Base-by-base conservation (phyloP, 2,888 invertebrate genomes). In the Sicus ferrugineus region DNA sequence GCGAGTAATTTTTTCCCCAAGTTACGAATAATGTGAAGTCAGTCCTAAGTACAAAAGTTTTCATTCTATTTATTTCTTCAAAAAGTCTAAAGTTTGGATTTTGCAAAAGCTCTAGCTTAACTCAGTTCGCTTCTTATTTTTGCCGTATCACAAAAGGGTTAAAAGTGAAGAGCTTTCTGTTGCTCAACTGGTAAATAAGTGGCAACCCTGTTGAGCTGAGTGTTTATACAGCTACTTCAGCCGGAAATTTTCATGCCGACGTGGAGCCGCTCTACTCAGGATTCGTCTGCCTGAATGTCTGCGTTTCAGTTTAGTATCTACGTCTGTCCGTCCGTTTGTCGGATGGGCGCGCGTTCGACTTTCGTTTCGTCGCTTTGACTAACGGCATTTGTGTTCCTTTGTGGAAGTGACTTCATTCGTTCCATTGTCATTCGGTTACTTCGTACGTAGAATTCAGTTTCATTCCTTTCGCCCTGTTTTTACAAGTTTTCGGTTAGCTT, bases 221-320 rank as follows among this genome's bases (percentile, higher is more conserved):
- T 38, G 11, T 23, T 31, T 19, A 38, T 31, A 21, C 38, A 38
- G 7, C 19, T 54, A 26, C 7, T 38, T 54, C 11, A 6, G 26
- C 6, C 42, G 28, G 6, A 30, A 26, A 28, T 48, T 26, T 23
- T 52, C 38, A 19, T 54, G 34, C 38, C 52, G 26, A 16, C 34
- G 34, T 52, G 48, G 52, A 54, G 52, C 61, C 61, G 7, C 30
- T 42, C 16, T n/a, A 26, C n/a, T 42, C 3, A 31, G 23, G 26
- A 65, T 23, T 65, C 38, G 65, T 65, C 65, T 65, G 52, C 65
- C 34, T 26, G 61, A 42, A 26, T 65, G 65, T 54, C 54, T 65
- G 34, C 38, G 23, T 11, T 19, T 65, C 26, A n/a, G 54, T 38
- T 26, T 19, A 31, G 21, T 50, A n/a, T 19, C 23, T 59, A 14